These are phyloP conservation scores for Contarinia nasturtii DNA, from an alignment of 1,140 invertebrate species.

Conservation along the genomic window DNA sequence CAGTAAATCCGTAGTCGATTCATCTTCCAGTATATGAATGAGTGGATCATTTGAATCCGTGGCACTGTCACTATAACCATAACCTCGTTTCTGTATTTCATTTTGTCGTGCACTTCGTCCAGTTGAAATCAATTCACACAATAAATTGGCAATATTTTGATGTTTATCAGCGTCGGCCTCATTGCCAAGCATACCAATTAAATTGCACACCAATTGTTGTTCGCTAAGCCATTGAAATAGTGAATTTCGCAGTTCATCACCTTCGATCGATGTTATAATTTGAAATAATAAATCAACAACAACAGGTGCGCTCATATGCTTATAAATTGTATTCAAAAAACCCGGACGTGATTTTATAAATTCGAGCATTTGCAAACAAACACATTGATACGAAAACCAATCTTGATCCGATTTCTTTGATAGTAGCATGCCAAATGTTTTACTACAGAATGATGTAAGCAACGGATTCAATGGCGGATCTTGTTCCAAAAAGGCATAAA, in stretches of 20 bases:
- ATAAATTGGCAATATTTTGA: conserved; percentile 58
- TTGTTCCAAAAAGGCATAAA: conserved; percentile 76
- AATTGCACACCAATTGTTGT: conserved; percentile 61
- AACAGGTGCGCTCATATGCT: conserved; percentile 83
- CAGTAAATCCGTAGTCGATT: conserved; percentile 28
- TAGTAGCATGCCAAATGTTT: conserved; percentile 75
- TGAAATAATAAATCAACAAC: conserved; percentile 87
- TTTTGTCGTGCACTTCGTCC: conserved; percentile 43
- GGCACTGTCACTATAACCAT: conserved; percentile 19
- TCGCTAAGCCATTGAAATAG: conserved; percentile 83
- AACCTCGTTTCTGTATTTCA: conserved; percentile 29
- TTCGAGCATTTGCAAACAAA: conserved; percentile 75
- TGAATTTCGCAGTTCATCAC: conserved; percentile 52
- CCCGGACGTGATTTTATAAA: conserved; percentile 72
- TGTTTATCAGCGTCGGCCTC: conserved; percentile 52
- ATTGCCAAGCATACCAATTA: conserved; percentile 62
- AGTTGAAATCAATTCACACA: conserved; percentile 60
- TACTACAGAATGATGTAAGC: conserved; percentile 88
- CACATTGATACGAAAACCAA: conserved; percentile 80
- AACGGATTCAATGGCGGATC: conserved; percentile 80
- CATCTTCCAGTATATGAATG: conserved; percentile 17
- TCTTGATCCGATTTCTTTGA: conserved; percentile 54
- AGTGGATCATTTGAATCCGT: conserved; percentile 13
- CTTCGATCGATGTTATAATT: conserved; percentile 70
- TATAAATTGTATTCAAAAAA: conserved; percentile 68